These are phyloP conservation scores for Bombus sibiricus DNA, from an alignment of 1,140 invertebrate species.

Conservation along the genomic window DNA sequence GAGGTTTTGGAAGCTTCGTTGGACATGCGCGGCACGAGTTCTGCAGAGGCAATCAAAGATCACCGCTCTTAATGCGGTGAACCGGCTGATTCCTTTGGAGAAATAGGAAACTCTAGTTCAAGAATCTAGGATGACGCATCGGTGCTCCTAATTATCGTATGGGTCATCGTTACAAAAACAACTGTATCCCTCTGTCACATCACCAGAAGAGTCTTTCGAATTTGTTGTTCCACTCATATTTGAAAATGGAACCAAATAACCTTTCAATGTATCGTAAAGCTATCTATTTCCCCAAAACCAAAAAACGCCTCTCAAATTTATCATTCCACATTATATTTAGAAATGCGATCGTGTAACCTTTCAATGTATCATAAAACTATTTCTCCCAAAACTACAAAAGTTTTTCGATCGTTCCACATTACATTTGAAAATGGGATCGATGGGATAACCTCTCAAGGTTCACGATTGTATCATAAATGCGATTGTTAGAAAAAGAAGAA, in stretches of 20 bases:
- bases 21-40: constrained; percentile 17
- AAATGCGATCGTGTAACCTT: no score
- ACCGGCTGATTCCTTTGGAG: constrained; percentile 13
- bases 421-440: background rate
- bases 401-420: background rate
- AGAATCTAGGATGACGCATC: background rate
- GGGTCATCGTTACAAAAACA: background rate
- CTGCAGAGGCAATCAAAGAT: constrained; percentile 35
- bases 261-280: no score
- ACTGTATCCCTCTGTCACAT: no score
- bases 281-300: no score
- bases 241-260: no score
- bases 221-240: no score
- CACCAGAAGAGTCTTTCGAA: no score
- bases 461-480: background rate
- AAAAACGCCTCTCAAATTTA: no score
- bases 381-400: no score
- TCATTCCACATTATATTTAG: no score
- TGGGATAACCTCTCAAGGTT: no score
- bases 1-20: constrained; percentile 20
- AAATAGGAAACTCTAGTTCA: background rate
- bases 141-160: background rate
- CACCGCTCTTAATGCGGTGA: constrained; percentile 9
- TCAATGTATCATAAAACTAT: no score
- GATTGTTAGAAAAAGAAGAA: background rate